Percentiles rank a stretch among this genome's conserved stretches.
These are phyloP conservation scores for Megalopta genalis DNA, from an alignment of 1,140 invertebrate species.

Conservation along the genomic window DNA sequence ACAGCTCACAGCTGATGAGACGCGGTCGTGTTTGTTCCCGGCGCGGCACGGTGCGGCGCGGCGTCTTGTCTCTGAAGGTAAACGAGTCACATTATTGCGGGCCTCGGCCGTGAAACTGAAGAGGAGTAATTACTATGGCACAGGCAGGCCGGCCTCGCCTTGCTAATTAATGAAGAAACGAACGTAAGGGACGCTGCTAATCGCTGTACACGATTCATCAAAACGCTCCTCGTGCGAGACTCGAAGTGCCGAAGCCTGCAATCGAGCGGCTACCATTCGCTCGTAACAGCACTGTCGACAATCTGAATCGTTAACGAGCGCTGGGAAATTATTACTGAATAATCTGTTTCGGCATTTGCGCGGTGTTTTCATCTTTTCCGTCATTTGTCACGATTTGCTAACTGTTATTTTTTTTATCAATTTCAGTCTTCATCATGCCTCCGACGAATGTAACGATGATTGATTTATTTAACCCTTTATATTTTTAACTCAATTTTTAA, in stretches of 20 bases:
- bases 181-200: neutral
- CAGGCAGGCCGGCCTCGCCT: neutral
- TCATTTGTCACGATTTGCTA: too few relatives aligned
- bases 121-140: slow-evolving; percentile 31
- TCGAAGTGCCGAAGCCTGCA: neutral
- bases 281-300: neutral
- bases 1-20: too few relatives aligned
- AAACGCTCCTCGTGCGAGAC: neutral
- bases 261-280: neutral
- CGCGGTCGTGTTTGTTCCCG: neutral
- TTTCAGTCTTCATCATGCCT: too few relatives aligned
- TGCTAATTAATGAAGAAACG: slow-evolving; percentile 33
- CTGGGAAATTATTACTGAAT: neutral
- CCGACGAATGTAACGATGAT: too few relatives aligned
- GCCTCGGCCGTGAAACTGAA: slow-evolving; percentile 8
- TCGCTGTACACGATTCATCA: slow-evolving; percentile 11
- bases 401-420: too few relatives aligned
- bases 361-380: too few relatives aligned
- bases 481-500: too few relatives aligned
- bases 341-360: neutral
- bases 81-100: neutral
- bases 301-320: neutral
- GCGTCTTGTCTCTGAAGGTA: neutral
- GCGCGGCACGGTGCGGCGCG: too few relatives aligned
- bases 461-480: too few relatives aligned